phyloP scores from a whole-genome alignment of 2,797 vertebrate species.

The Gallinago nigripennis region DNA sequence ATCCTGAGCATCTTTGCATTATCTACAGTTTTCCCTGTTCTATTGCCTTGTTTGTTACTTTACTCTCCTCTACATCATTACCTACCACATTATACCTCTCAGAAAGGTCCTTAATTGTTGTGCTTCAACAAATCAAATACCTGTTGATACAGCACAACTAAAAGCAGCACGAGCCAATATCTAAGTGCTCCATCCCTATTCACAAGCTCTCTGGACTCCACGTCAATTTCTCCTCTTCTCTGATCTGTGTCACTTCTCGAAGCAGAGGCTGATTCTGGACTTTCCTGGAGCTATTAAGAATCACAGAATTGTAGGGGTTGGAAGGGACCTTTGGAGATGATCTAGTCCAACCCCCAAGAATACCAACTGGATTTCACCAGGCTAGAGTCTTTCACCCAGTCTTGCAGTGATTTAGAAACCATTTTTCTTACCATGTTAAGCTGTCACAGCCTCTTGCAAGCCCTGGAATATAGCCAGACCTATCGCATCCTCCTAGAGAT shows the following conservation, averaged over 20 bases:
- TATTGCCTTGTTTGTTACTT: neutral
- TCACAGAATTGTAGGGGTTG: no score
- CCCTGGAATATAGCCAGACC: neutral
- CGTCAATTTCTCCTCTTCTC: neutral
- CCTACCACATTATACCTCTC: neutral
- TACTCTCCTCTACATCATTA: neutral
- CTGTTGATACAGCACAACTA: neutral
- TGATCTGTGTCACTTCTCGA: neutral
- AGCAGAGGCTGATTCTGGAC: neutral
- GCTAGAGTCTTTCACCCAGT: neutral
- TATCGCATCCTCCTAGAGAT: constrained; percentile 14
- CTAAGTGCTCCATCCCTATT: neutral
- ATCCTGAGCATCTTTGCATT: neutral
- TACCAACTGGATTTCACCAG: neutral
- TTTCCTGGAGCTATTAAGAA: neutral
- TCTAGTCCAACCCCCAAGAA: neutral
- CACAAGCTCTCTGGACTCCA: neutral
- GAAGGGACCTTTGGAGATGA: no score
- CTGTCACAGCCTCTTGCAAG: neutral
- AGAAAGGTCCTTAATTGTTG: neutral
- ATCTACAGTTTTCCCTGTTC: neutral
- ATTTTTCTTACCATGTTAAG: neutral
- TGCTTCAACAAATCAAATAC: neutral
- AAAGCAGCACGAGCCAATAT: neutral
- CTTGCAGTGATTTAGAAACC: neutral